Evolutionary conservation across 2,888 invertebrate genomes (phyloP), one percentile per base, ranked within the genome.

Genomic region (Chrysodeixis includens): DNA sequence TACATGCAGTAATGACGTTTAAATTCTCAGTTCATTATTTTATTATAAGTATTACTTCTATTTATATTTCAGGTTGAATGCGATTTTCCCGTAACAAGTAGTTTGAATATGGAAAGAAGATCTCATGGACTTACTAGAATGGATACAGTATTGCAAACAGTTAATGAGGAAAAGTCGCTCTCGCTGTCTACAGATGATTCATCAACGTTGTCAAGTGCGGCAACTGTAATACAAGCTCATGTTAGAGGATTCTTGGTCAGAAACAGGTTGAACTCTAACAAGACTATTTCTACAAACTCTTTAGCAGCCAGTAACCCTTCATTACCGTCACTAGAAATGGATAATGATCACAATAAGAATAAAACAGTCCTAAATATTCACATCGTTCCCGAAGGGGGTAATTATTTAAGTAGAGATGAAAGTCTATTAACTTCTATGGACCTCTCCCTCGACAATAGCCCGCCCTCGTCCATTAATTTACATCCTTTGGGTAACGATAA

Each of bases 191-290:
- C 94, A 30, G 95, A 95, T 69, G 95, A 95, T 73, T 95, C 95
- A 12, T 95, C 95, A 16, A 93, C 94, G 22, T 79, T 95, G 64
- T 95, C 95, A 22, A 95, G 95, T 83, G 96, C 96, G 18, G 96
- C 97, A 40, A 96, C 96, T 3, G 96, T 96, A 80, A 97, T 97
- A 76, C 97, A 97, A 90, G 96, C 97, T 6, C 96, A 97, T 56
- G 96, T 97, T 54, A 94, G 97, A 69, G 97, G 97, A 1, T 97
- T 96, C 85, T 94, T 97, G 82, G 96, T 96, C 44, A 92, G 97
- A 66, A 96, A 95, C 84, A 92, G 92, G 81, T 79, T 93, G n/a
- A 89, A 92, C 77, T 88, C 89, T 46, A 91, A 91, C 68, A 95
- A 92, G 89, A 92, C 92, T 0, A 74, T 81, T n/a, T 93, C 93